Evolutionary conservation across 2,888 invertebrate genomes (phyloP).

Genomic region (Phaonia tiefii): DNA sequence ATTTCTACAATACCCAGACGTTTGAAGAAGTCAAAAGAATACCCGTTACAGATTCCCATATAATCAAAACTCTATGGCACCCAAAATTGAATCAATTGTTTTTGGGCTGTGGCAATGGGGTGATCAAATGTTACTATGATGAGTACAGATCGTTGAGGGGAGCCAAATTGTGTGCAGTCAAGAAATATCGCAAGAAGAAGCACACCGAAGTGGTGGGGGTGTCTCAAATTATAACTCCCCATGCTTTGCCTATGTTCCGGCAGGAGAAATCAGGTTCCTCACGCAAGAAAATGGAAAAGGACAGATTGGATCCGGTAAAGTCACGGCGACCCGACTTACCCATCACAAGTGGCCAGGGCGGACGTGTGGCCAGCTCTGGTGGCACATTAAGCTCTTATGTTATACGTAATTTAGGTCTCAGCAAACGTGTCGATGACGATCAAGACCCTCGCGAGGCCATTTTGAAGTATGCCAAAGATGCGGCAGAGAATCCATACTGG

Average conservation of each 20-base stretch:
- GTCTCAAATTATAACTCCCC: slow-evolving; percentile 97
- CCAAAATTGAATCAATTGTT: slow-evolving; percentile 98
- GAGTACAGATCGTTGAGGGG: slow-evolving; percentile 92
- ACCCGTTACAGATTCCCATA: slow-evolving; percentile 89
- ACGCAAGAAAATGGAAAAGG: slow-evolving; percentile 94
- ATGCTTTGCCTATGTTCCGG: slow-evolving; percentile 96
- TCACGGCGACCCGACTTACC: slow-evolving; percentile 91
- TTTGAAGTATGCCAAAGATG: slow-evolving; percentile 95
- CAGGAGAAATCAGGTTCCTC: slow-evolving; percentile 94
- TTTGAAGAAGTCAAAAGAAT: slow-evolving; percentile 88
- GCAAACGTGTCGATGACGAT: slow-evolving; percentile 94
- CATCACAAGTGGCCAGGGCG: slow-evolving; percentile 94
- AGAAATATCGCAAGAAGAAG: slow-evolving; percentile 88
- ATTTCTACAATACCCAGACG: slow-evolving; percentile 90
- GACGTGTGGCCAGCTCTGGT: slow-evolving; percentile 93
- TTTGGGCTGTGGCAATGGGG: slow-evolving; percentile 94
- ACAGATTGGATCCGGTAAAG: slow-evolving; percentile 92
- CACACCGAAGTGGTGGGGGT: slow-evolving; percentile 93
- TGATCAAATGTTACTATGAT: slow-evolving; percentile 95
- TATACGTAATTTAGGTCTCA: slow-evolving; percentile 95
- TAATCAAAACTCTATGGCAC: slow-evolving; percentile 96
- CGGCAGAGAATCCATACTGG: slow-evolving; percentile 98
- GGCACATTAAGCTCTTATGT: slow-evolving; percentile 98
- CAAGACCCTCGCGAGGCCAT: slow-evolving; percentile 97
- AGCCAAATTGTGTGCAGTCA: slow-evolving; percentile 93